Evolutionary conservation across 1,140 invertebrate genomes (phyloP).

Genomic region (Aphis craccivora): DNA sequence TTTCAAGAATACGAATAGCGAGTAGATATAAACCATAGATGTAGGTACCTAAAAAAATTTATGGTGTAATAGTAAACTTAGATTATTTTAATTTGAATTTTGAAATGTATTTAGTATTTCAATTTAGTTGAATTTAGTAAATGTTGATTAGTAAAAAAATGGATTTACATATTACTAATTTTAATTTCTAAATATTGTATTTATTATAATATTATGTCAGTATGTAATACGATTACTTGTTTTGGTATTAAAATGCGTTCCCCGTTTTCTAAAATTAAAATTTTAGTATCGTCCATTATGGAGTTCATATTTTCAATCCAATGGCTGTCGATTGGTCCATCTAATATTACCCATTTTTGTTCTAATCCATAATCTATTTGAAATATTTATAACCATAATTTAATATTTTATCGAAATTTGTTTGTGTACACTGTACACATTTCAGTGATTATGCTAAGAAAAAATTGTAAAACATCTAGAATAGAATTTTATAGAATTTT

Average conservation of each 20-base stretch:
- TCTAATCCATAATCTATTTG: constrained; percentile 66
- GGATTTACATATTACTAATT: not conserved
- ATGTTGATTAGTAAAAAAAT: not conserved
- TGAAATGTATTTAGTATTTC: not conserved
- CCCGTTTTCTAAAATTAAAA: constrained; percentile 78
- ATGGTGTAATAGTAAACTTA: too few species aligned
- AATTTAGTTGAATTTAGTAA: not conserved
- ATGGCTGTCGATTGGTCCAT: constrained; percentile 78
- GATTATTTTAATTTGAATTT: not conserved
- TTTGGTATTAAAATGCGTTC: constrained; percentile 79
- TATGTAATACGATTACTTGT: constrained; percentile 56
- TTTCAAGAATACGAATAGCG: too few species aligned
- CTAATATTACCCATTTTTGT: constrained; percentile 86
- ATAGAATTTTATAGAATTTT: not conserved
- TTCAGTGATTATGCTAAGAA: not conserved
- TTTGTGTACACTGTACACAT: not conserved
- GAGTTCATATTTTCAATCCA: constrained; percentile 85
- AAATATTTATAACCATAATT: not conserved
- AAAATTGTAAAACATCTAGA: not conserved
- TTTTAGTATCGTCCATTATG: constrained; percentile 87
- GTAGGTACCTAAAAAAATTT: too few species aligned
- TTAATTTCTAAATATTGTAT: not conserved
- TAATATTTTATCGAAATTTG: not conserved
- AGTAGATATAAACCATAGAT: too few species aligned
- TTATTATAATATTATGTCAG: not conserved